A percentile compares a stretch with the other conserved stretches of the same genome.
Conservation (phyloP, 1,140 invertebrate genomes). For the Magallana gigas region DNA sequence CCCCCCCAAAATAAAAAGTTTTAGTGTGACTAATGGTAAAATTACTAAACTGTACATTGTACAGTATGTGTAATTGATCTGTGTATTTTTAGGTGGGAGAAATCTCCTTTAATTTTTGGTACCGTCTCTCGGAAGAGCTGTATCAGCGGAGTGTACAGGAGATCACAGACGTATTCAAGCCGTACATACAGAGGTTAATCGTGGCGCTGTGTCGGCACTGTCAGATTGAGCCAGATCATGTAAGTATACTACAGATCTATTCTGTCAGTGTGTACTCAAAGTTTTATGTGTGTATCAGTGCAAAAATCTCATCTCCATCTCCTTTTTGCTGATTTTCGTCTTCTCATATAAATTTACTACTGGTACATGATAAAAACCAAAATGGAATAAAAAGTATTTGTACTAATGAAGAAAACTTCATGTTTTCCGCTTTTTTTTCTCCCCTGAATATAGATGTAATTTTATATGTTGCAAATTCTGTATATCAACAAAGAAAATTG, state of each 20-base stretch:
- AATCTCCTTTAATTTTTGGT: constrained; percentile 98
- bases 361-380: too few species aligned
- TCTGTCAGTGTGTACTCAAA: background rate
- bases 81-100: constrained; percentile 88
- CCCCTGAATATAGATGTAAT: background rate
- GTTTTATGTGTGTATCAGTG: background rate
- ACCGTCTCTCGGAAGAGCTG: constrained; percentile 94
- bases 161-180: constrained; percentile 89
- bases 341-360: too few species aligned
- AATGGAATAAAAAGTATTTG: too few species aligned
- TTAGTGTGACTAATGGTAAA: too few species aligned
- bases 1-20: too few species aligned
- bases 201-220: constrained; percentile 91
- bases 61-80: too few species aligned
- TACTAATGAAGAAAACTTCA: too few species aligned
- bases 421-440: background rate
- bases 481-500: too few species aligned
- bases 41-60: too few species aligned
- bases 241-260: constrained; percentile 77
- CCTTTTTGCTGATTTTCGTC: too few species aligned
- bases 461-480: too few species aligned
- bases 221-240: constrained; percentile 94
- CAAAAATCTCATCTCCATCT: background rate
- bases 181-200: constrained; percentile 94
- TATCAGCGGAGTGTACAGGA: constrained; percentile 92